Conservation (phyloP, 2,113 vertebrate genomes). For the Rousettus leschenaultii region DNA sequence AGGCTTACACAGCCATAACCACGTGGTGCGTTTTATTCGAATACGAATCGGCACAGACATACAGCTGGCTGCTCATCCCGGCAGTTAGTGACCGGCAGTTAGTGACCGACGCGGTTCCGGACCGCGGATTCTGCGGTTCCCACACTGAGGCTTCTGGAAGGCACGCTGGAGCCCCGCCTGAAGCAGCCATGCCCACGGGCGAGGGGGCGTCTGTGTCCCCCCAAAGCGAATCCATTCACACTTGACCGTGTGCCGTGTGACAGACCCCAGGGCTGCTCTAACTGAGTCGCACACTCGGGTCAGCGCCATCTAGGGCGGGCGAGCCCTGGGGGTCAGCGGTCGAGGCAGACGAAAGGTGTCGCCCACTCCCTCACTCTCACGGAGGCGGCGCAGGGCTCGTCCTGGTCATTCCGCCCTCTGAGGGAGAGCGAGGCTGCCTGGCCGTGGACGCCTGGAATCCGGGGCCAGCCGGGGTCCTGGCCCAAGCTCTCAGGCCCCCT, state of each 20-base stretch:
- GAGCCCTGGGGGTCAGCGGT: neutral
- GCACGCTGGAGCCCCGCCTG: rapidly evolving
- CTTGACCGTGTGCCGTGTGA: neutral
- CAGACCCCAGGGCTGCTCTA: neutral
- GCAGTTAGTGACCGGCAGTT: neutral
- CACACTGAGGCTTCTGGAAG: rapidly evolving
- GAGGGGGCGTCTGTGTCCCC: neutral
- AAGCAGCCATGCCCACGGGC: rapidly evolving
- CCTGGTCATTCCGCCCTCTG: neutral
- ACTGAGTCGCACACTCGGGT: rapidly evolving
- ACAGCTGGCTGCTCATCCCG: rapidly evolving
- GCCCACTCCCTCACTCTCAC: neutral
- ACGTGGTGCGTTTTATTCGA: neutral
- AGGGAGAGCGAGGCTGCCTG: neutral
- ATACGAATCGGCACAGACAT: rapidly evolving
- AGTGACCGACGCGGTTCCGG: neutral
- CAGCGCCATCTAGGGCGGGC: rapidly evolving
- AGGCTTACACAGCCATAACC: neutral
- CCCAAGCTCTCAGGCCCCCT: rapidly evolving
- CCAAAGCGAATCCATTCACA: neutral
- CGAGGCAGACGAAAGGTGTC: neutral
- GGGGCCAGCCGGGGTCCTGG: neutral
- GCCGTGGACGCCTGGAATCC: rapidly evolving
- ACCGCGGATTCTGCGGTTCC: rapidly evolving
- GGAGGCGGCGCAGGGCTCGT: neutral